These are phyloP conservation scores for Entomyzon cyanotis DNA, from an alignment of 2,113 vertebrate species.

Conservation along the genomic window DNA sequence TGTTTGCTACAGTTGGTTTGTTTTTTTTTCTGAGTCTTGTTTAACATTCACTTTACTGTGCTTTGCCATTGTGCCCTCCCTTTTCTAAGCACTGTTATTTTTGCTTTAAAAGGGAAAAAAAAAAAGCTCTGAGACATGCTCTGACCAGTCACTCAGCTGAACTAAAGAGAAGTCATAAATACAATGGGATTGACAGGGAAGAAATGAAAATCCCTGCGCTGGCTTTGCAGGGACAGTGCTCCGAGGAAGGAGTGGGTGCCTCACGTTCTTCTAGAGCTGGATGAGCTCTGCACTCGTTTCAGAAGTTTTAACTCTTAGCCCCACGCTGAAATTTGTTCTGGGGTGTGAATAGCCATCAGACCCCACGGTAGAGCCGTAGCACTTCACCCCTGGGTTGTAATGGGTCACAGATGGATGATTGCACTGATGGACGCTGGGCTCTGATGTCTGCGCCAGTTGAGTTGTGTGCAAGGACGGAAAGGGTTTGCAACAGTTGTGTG, in stretches of 20 bases:
- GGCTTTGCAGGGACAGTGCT: conserved; percentile 9
- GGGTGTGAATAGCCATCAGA: neutral
- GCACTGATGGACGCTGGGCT: neutral
- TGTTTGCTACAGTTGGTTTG: conserved; percentile 67
- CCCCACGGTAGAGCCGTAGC: neutral
- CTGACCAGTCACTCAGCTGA: conserved; percentile 60
- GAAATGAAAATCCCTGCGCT: conserved; percentile 34
- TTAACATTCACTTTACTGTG: conserved; percentile 2
- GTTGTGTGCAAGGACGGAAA: neutral
- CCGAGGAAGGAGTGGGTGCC: neutral
- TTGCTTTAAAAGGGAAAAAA: conserved; percentile 36
- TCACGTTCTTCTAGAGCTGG: neutral
- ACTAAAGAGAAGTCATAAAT: conserved; percentile 42
- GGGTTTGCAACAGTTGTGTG: conserved; percentile 61
- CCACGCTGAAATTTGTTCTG: neutral
- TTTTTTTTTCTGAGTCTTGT: conserved; percentile 9
- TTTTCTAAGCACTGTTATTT: conserved; percentile 35
- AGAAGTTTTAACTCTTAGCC: neutral
- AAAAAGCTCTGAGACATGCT: conserved; percentile 19
- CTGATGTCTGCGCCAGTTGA: neutral
- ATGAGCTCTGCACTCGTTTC: neutral
- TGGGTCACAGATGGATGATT: neutral
- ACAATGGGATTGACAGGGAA: conserved; percentile 55
- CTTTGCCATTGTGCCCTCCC: neutral
- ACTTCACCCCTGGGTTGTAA: neutral